Evolutionary conservation across 1,140 invertebrate species (phyloP).

Genomic region (Diploscapter pachys): DNA sequence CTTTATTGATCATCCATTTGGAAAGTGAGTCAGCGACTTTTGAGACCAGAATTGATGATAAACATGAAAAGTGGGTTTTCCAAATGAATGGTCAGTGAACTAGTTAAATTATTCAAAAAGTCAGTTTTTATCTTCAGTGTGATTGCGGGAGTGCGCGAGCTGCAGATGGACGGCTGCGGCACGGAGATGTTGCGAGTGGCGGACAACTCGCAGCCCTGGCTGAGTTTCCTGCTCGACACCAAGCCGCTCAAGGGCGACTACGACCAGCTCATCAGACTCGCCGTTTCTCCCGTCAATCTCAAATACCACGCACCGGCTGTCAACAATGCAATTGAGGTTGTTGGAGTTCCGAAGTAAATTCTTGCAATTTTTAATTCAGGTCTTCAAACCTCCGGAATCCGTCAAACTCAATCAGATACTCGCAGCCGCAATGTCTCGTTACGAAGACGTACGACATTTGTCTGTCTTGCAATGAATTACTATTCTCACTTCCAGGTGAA

Average conservation of each 20-base stretch:
- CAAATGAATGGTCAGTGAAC: too few relatives aligned
- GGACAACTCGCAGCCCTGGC: constrained; percentile 72
- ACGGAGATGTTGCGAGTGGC: constrained; percentile 24
- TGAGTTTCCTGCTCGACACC: constrained; percentile 79
- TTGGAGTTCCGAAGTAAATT: too few relatives aligned
- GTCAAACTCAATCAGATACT: constrained; percentile 70
- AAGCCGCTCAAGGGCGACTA: constrained; percentile 68
- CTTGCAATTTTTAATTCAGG: constrained; percentile 13
- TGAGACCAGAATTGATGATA: too few relatives aligned
- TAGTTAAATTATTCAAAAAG: too few relatives aligned
- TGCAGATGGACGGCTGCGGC: constrained; percentile 32
- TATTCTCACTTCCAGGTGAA: constrained; percentile 62
- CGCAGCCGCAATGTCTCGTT: constrained; percentile 72
- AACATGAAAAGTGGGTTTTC: too few relatives aligned
- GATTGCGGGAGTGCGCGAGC: constrained; percentile 19
- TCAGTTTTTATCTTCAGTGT: constrained; percentile 21
- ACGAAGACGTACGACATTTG: constrained; percentile 69
- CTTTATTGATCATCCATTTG: too few relatives aligned
- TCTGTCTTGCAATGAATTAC: too few relatives aligned
- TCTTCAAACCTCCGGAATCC: constrained; percentile 73
- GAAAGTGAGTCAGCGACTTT: too few relatives aligned
- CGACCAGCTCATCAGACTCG: constrained; percentile 69
- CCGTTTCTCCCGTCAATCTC: constrained; percentile 49
- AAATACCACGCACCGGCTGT: constrained; percentile 59
- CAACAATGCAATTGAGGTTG: constrained; percentile 61